These are phyloP conservation scores for Ennomos quercinarius DNA, from an alignment of 2,888 invertebrate species.

Conservation along the genomic window DNA sequence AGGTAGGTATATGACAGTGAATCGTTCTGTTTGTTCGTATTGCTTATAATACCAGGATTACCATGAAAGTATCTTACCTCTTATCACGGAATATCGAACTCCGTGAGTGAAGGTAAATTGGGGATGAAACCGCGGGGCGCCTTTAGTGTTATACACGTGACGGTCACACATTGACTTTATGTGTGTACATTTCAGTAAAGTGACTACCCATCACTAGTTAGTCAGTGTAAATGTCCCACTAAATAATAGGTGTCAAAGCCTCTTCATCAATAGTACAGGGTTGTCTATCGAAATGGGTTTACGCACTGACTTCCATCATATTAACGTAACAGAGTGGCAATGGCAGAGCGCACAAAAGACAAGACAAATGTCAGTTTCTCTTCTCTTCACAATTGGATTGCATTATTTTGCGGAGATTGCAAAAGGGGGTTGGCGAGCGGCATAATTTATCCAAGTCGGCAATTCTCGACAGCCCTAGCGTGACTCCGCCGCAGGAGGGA, in stretches of 20 bases:
- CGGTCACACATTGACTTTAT: too few species aligned
- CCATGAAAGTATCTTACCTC: too few species aligned
- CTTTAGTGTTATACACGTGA: too few species aligned
- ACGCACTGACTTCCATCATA: conserved; percentile 38
- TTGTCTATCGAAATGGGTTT: conserved; percentile 21
- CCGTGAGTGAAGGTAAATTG: too few species aligned
- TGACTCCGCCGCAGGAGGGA: conserved; percentile 71
- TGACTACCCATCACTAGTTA: conserved; percentile 8
- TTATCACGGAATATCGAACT: too few species aligned
- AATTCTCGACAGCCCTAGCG: conserved; percentile 78
- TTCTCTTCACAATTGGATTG: conserved; percentile 73
- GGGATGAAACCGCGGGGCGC: too few species aligned
- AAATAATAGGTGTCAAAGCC: conserved; percentile 6
- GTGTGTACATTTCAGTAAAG: background rate
- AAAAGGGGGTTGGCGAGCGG: conserved; percentile 69
- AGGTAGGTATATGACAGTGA: too few species aligned
- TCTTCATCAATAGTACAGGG: conserved; percentile 15
- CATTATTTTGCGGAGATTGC: conserved; percentile 77
- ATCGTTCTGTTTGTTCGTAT: too few species aligned
- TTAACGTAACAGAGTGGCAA: conserved; percentile 46
- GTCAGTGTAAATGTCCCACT: conserved; percentile 7
- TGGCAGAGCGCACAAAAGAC: conserved; percentile 62
- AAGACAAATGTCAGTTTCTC: conserved; percentile 70
- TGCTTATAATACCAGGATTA: too few species aligned
- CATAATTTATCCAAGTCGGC: conserved; percentile 79